Base-by-base conservation (phyloP, 2,888 invertebrate species). In the Acrobasis consociella region DNA sequence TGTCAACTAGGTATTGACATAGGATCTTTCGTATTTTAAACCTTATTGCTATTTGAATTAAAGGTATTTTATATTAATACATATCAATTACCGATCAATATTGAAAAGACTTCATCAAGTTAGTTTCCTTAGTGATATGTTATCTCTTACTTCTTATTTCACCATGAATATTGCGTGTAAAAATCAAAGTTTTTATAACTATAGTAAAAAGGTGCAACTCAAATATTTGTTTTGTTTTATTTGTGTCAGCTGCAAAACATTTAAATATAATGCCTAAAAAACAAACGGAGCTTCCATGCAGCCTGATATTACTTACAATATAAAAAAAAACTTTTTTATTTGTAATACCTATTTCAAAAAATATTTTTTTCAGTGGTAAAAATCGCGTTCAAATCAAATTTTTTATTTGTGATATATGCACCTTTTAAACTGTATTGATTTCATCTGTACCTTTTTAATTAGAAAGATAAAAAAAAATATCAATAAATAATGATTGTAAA, bases 41-140 rank as follows among this genome's bases (percentile, higher is more conserved):
- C 39, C 22, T 13, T 42, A 39, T 42, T 46, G 56, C 39, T 56
- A 56, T 46, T 13, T 42, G 10, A 46, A 56, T 42, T 42, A 16
- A 42, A 56, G 13, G 17, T 56, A 56, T 56, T 56, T 42, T 56
- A 38, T 55, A 37, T 53, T 37, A 37, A 53, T 42, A 39, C 56
- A 56, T 42, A 56, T 46, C 56, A 42, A 56, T 39, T 38, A 5
- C 13, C 52, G 22, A 52, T 31, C 22, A 56, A 56, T 56, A 13
- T 42, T 56, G 16, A 17, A 39, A 56, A 17, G 31, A 39, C 31
- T 56, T 56, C 11, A 7, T n/a, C 9, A 9, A 13, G 17, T 22
- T 10, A 51, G 11, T 52, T 52, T 52, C 13, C 31, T 31, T 31
- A 31, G n/a, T 11, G 11, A n/a, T 46, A 46, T 31, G 31, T 31